These are phyloP conservation scores for Morinoia aosen DNA, from an alignment of 2,888 invertebrate genomes.

Conservation along the genomic window DNA sequence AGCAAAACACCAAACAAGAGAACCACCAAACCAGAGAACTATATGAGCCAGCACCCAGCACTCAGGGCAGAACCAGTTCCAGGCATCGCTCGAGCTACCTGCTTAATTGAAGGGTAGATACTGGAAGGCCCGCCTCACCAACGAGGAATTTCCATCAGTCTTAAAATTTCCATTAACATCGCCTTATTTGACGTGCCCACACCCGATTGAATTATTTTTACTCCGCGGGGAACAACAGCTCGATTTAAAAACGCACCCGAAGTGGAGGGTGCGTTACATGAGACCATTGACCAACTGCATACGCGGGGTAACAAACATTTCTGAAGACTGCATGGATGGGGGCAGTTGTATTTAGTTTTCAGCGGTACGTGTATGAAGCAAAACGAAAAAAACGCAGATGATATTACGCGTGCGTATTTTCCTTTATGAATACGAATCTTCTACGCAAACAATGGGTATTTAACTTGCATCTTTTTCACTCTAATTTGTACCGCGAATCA, in stretches of 20 bases:
- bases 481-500: too few relatives aligned
- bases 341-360: too few relatives aligned
- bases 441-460: too few relatives aligned
- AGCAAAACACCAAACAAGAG: too few relatives aligned
- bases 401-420: too few relatives aligned
- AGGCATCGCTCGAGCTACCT: neutral
- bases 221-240: neutral
- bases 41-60: neutral
- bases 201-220: neutral
- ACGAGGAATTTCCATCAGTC: conserved; percentile 23
- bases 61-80: neutral
- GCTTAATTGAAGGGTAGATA: conserved; percentile 39
- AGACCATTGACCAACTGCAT: neutral
- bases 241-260: neutral
- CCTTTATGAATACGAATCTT: too few relatives aligned
- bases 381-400: too few relatives aligned
- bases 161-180: conserved; percentile 27
- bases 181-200: conserved; percentile 33
- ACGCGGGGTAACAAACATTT: too few relatives aligned
- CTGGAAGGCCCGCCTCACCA: conserved; percentile 20
- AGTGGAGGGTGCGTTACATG: neutral
- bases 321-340: too few relatives aligned
- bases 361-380: too few relatives aligned
- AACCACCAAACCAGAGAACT: neutral
- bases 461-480: too few relatives aligned